Evolutionary conservation across 2,888 invertebrate genomes (phyloP).

Genomic region (Caenorhabditis japonica): DNA sequence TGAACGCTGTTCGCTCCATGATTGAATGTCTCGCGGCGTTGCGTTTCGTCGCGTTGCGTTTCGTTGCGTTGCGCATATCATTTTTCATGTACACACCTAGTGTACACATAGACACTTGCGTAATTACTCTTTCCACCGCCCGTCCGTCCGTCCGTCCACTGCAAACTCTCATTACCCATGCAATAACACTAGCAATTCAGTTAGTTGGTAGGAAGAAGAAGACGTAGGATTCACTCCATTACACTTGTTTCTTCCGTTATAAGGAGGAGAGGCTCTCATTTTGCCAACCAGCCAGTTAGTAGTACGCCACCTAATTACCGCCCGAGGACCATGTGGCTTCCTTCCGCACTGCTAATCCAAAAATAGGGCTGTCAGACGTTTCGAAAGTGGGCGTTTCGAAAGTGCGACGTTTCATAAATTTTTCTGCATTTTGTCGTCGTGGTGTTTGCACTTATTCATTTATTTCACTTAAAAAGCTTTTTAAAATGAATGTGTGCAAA

Average conservation of each 20-base stretch:
- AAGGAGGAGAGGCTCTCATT: slow-evolving; percentile 9
- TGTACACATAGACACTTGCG: slow-evolving; percentile 36
- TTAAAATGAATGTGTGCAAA: too few species aligned
- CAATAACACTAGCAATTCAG: slow-evolving; percentile 26
- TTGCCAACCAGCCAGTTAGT: neutral
- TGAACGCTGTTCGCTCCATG: slow-evolving; percentile 39
- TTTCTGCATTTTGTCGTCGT: too few species aligned
- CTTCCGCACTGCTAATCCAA: slow-evolving; percentile 2
- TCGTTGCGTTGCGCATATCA: slow-evolving; percentile 30
- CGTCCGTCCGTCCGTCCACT: too few species aligned
- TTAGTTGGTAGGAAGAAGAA: neutral
- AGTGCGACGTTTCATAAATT: too few species aligned
- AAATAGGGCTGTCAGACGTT: too few species aligned
- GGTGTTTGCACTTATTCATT: too few species aligned
- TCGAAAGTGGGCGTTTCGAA: neutral
- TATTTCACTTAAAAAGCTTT: too few species aligned
- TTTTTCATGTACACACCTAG: slow-evolving; percentile 35
- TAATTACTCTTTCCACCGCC: slow-evolving; percentile 30
- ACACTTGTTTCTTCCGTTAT: slow-evolving; percentile 52
- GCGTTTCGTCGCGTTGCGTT: too few species aligned
- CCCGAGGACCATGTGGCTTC: slow-evolving; percentile 6
- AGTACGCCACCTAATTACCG: slow-evolving; percentile 31
- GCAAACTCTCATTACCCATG: slow-evolving; percentile 42
- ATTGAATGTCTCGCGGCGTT: slow-evolving; percentile 42
- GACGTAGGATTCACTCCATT: slow-evolving; percentile 37